Percentiles rank a stretch among this genome's conserved stretches.
These are phyloP conservation scores for Catalaphyllia jardinei DNA, from an alignment of 64 coral and sea anemone genomes.

Conservation along the genomic window DNA sequence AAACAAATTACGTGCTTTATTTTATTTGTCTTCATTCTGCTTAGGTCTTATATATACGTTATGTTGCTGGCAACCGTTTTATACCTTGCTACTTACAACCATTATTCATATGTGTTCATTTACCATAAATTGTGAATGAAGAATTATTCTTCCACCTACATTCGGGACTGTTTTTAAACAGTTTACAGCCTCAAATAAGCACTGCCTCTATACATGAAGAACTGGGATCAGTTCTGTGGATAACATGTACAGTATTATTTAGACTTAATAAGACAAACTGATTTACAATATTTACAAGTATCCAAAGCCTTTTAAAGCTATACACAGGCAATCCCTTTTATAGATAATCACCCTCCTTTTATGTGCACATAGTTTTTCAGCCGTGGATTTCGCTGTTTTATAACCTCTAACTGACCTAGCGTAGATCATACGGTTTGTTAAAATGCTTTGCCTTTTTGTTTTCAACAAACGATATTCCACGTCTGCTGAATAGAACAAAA, in stretches of 20 bases:
- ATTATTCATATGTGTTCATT: neutral
- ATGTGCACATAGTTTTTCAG: neutral
- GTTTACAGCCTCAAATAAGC: neutral
- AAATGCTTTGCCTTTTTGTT: neutral
- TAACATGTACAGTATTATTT: neutral
- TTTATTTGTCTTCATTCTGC: no score
- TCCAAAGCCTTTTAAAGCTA: neutral
- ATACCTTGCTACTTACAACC: no score
- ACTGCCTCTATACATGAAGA: neutral
- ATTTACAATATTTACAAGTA: constrained; percentile 44
- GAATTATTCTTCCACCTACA: neutral
- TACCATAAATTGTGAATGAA: neutral
- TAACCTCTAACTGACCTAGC: neutral
- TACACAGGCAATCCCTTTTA: neutral
- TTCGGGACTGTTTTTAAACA: neutral
- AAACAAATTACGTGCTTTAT: no score
- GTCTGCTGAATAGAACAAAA: neutral
- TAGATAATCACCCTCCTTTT: neutral
- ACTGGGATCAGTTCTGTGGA: neutral
- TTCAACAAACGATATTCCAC: neutral
- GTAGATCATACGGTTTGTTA: neutral
- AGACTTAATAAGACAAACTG: neutral
- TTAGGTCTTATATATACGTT: no score
- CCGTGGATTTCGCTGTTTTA: neutral
- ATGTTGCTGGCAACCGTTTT: no score